Evolutionary conservation across 2,797 vertebrate genomes (phyloP), one percentile per base, ranked within the genome.

Genomic region (Danio aesculapii): DNA sequence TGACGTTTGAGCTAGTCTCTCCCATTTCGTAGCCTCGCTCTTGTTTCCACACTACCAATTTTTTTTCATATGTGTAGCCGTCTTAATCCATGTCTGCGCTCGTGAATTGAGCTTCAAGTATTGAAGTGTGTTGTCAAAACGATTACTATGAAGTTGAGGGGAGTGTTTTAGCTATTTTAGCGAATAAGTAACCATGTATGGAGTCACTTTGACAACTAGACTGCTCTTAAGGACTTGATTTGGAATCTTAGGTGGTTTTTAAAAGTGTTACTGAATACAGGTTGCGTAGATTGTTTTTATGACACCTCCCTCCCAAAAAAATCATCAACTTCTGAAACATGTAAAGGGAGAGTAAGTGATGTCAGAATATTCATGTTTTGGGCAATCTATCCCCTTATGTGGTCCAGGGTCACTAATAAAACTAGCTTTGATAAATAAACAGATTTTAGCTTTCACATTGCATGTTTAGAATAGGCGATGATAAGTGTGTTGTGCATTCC

Each of bases 11-110:
- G n/a, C n/a, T n/a, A n/a, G n/a, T n/a, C 30, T 21, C 59, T 86
- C 82, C 82, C 79, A 83, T 90, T n/a, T 90, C 88, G 88, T 89
- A 86, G 82, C 83, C 83, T 58, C 16, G 2, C 43, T 73, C 55
- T 43, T 49, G 61, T 30, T 70, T 72, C 69, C 71, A 85, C 63
- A 73, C 62, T 63, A 81, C 85, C 80, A 0, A 71, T 79, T 62
- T n/a, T n/a, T n/a, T n/a, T n/a, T 50, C 2, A 16, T 43, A 8
- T 2, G 16, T 10, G 81, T 77, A 83, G 81, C 67, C 78, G 72
- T 85, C 83, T 87, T 87, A 82, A 90, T 89, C 87, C 86, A n/a
- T 81, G 75, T 76, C 61, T 13, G 43, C 58, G 71, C 77, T 30
- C 16, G 8, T 53, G 16, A 81, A 83, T 78, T 3, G 77, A 84